These are phyloP conservation scores for Pipistrellus pipistrellus DNA, from an alignment of 2,797 vertebrate species.

Conservation along the genomic window DNA sequence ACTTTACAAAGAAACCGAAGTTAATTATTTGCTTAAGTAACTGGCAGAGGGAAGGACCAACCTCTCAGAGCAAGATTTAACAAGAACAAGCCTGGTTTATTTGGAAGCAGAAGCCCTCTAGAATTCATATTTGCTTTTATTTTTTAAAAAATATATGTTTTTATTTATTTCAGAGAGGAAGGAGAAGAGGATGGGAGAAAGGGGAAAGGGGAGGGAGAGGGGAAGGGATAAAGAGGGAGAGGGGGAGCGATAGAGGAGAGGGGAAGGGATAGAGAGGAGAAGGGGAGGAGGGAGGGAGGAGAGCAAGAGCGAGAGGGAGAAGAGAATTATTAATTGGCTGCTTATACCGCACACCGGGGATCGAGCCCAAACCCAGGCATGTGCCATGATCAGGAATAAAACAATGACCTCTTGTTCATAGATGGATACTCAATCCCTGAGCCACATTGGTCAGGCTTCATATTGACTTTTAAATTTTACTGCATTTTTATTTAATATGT, in stretches of 20 bases:
- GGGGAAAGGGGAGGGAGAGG: too few species aligned
- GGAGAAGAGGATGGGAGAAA: too few species aligned
- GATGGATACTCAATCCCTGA: not conserved
- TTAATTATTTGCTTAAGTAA: not conserved
- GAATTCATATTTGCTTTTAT: not conserved
- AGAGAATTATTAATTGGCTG: not conserved
- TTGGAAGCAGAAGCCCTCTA: constrained; percentile 36
- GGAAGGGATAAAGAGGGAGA: too few species aligned
- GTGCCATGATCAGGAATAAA: not conserved
- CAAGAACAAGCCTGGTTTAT: not conserved
- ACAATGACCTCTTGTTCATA: not conserved
- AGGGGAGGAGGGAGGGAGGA: too few species aligned
- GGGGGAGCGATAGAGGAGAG: too few species aligned
- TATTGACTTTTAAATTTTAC: not conserved
- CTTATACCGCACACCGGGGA: not conserved
- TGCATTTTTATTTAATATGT: constrained; percentile 6
- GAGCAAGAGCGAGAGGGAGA: too few species aligned
- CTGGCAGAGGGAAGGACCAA: not conserved
- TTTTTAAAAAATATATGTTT: not conserved
- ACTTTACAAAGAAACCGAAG: not conserved
- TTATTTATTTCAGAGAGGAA: too few species aligned
- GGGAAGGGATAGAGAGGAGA: accelerated
- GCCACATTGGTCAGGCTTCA: not conserved
- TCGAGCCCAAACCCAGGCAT: not conserved
- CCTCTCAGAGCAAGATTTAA: not conserved